These are phyloP conservation scores for Noctua pronuba DNA, from an alignment of 2,888 invertebrate species.

Conservation along the genomic window DNA sequence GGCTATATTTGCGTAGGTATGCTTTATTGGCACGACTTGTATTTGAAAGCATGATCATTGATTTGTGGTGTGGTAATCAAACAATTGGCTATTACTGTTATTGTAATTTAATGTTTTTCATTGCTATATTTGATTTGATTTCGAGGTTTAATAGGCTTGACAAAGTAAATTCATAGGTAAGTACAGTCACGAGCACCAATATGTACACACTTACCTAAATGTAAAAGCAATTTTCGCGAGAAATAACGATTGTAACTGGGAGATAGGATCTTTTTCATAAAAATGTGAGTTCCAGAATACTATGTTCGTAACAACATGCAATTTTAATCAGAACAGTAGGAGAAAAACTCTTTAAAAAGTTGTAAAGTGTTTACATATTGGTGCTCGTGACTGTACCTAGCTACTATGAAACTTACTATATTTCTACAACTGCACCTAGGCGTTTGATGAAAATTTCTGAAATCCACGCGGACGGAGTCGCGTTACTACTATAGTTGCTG, in stretches of 20 bases:
- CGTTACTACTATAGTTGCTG: not conserved
- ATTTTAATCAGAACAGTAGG: too few relatives aligned
- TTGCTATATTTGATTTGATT: not conserved
- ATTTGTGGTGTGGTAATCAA: slow-evolving; percentile 4
- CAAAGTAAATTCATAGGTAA: not conserved
- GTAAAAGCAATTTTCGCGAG: too few relatives aligned
- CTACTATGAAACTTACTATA: not conserved
- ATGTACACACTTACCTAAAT: too few relatives aligned
- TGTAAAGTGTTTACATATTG: too few relatives aligned
- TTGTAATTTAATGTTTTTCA: not conserved
- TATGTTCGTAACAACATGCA: too few relatives aligned
- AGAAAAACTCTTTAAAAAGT: too few relatives aligned
- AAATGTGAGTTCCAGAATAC: too few relatives aligned
- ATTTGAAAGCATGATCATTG: slow-evolving; percentile 32
- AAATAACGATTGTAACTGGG: too few relatives aligned
- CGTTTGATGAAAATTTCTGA: not conserved
- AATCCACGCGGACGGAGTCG: not conserved
- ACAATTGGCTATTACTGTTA: slow-evolving; percentile 8
- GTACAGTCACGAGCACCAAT: too few relatives aligned
- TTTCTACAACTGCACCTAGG: not conserved
- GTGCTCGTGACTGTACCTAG: too few relatives aligned
- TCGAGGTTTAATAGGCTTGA: not conserved
- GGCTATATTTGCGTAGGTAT: not conserved
- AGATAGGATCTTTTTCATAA: too few relatives aligned
- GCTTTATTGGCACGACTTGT: slow-evolving; percentile 32